phyloP scores from a whole-genome alignment of 2,113 vertebrate species.

The Chaetura pelagica region DNA sequence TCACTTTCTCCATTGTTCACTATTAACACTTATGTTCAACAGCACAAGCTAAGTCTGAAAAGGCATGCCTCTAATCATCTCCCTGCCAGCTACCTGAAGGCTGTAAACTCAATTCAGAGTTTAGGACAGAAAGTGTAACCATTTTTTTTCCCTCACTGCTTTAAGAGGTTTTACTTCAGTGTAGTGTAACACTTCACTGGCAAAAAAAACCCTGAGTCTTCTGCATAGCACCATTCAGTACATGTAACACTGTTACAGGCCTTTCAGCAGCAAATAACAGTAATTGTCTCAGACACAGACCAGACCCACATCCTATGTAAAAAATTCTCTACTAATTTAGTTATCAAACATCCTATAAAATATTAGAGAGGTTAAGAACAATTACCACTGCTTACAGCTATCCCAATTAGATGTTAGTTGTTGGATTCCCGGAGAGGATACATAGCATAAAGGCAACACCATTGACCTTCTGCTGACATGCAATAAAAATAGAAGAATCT shows the following conservation, averaged over 20 bases:
- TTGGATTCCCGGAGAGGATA: neutral
- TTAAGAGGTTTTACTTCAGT: neutral
- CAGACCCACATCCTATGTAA: neutral
- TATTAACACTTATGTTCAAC: neutral
- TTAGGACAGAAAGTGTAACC: neutral
- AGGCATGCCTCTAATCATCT: rapidly evolving
- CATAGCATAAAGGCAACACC: neutral
- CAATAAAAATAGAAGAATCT: neutral
- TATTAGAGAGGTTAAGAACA: neutral
- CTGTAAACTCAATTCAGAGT: neutral
- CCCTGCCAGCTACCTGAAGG: neutral
- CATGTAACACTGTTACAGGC: neutral
- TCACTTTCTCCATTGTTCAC: neutral
- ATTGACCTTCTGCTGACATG: neutral
- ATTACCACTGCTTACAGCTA: neutral
- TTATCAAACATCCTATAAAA: neutral
- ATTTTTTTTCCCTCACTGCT: neutral
- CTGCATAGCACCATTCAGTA: neutral
- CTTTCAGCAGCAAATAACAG: neutral
- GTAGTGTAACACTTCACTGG: neutral
- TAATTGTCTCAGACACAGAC: neutral
- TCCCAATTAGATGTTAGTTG: rapidly evolving
- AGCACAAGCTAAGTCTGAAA: neutral
- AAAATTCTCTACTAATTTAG: neutral
- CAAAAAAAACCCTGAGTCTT: neutral